Percentiles rank a stretch among this genome's conserved stretches.
Evolutionary conservation across 2,797 vertebrate species (phyloP).

Genomic region (Sebastes baramenuke): DNA sequence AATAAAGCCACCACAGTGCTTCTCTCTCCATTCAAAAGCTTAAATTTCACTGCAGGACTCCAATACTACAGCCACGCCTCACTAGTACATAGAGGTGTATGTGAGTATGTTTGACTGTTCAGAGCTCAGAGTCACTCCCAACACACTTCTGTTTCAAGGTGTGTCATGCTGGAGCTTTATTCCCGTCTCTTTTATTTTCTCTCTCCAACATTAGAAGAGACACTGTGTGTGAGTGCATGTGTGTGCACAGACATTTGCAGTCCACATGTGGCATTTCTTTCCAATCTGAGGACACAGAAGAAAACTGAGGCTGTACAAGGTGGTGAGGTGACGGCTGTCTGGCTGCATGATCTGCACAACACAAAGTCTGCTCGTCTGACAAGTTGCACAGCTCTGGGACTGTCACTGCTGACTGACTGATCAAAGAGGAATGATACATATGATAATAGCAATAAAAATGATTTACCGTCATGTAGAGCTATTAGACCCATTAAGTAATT

Average conservation of each 20-base stretch:
- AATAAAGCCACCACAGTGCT: conserved; percentile 38
- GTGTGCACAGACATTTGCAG: conserved; percentile 24
- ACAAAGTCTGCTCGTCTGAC: conserved; percentile 25
- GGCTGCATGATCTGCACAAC: neutral
- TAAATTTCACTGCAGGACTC: conserved; percentile 47
- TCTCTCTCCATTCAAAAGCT: conserved; percentile 55
- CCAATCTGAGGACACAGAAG: neutral
- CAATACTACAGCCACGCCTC: conserved; percentile 38
- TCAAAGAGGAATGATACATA: neutral
- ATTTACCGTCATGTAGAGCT: neutral
- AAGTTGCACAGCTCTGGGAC: conserved; percentile 6
- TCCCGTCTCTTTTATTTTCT: neutral
- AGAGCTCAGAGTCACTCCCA: conserved; percentile 63
- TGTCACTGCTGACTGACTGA: neutral
- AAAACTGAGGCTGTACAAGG: neutral
- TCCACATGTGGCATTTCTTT: conserved; percentile 60
- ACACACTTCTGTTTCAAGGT: conserved; percentile 65
- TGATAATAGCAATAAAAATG: neutral
- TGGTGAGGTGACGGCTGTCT: neutral
- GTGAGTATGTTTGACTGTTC: conserved; percentile 11
- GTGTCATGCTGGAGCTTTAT: conserved; percentile 39
- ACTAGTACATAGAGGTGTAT: conserved; percentile 5
- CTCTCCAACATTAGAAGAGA: conserved; percentile 40
- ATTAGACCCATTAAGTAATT: neutral
- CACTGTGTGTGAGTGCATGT: conserved; percentile 2